A percentile compares a stretch with the other conserved stretches of the same genome.
phyloP scores from a whole-genome alignment of 1,140 invertebrate genomes.

The Diorhabda carinulata region DNA sequence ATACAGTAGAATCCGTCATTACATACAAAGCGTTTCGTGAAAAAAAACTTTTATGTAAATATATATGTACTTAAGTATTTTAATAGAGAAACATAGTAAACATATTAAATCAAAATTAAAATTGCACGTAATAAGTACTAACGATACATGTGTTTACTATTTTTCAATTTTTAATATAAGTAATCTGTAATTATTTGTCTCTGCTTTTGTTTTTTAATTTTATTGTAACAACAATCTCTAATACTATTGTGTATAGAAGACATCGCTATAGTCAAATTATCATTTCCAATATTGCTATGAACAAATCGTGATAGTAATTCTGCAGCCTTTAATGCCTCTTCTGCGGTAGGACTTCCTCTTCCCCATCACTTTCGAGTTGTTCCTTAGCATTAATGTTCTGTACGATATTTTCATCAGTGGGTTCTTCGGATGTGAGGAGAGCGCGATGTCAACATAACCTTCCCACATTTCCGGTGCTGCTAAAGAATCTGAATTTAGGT shows the following conservation, averaged over 20 bases:
- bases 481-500: conserved; percentile 34
- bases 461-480: conserved; percentile 32
- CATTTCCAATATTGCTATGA: conserved; percentile 29
- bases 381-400: conserved; percentile 32
- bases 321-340: conserved; percentile 13
- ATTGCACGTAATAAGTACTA: not conserved
- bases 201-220: no score
- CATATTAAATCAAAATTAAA: not conserved
- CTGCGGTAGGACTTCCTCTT: conserved; percentile 38
- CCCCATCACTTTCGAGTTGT: conserved; percentile 33
- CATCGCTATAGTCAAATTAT: not conserved
- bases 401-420: conserved; percentile 30
- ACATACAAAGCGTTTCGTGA: not conserved
- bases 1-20: not conserved
- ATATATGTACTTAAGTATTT: not conserved
- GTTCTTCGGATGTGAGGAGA: conserved; percentile 36
- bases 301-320: conserved; percentile 36
- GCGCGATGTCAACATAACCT: conserved; percentile 19
- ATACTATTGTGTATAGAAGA: not conserved
- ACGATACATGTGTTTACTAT: no score
- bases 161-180: no score
- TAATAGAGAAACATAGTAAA: not conserved
- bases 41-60: no score
- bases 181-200: no score
- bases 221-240: no score